These are phyloP conservation scores for Ctenosaura bakeri DNA, from an alignment of 2,797 vertebrate species.

Conservation along the genomic window DNA sequence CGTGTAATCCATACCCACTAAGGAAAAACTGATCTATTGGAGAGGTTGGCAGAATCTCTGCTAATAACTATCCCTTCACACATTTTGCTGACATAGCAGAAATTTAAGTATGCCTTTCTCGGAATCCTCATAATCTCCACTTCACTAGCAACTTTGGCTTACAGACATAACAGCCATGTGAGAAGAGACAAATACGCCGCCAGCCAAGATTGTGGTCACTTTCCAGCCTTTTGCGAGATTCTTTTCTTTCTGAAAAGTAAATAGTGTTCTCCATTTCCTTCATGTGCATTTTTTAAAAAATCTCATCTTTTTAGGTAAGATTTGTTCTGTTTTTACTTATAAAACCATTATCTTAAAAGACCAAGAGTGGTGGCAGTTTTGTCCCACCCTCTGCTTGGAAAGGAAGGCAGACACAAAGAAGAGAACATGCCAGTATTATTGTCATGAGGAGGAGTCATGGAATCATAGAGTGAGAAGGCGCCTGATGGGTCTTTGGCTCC, in stretches of 20 bases:
- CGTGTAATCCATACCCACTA: slow-evolving; percentile 14
- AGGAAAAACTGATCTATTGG: not conserved
- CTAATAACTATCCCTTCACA: slow-evolving; percentile 43
- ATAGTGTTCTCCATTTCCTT: fast-evolving
- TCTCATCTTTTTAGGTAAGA: not conserved
- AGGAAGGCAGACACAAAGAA: not conserved
- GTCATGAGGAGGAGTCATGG: too few relatives aligned
- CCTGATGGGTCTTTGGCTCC: too few relatives aligned
- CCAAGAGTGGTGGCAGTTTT: not conserved
- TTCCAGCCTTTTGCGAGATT: slow-evolving; percentile 13
- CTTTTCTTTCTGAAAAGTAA: slow-evolving; percentile 16
- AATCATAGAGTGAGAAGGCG: too few relatives aligned
- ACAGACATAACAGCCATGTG: slow-evolving; percentile 5
- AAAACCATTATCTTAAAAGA: not conserved
- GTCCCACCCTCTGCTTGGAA: not conserved
- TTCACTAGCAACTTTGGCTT: slow-evolving; percentile 36
- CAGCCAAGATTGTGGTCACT: slow-evolving; percentile 12
- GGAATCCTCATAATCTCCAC: not conserved
- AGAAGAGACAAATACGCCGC: not conserved
- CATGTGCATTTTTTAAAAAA: not conserved
- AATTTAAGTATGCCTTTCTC: slow-evolving; percentile 25
- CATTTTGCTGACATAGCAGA: slow-evolving; percentile 49
- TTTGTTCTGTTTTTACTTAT: not conserved
- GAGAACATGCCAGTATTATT: not conserved
- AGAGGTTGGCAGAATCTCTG: not conserved